Percentiles rank a stretch among this genome's conserved stretches.
Evolutionary conservation across 2,888 invertebrate genomes (phyloP).

Genomic region (Pharmacophagus antenor): DNA sequence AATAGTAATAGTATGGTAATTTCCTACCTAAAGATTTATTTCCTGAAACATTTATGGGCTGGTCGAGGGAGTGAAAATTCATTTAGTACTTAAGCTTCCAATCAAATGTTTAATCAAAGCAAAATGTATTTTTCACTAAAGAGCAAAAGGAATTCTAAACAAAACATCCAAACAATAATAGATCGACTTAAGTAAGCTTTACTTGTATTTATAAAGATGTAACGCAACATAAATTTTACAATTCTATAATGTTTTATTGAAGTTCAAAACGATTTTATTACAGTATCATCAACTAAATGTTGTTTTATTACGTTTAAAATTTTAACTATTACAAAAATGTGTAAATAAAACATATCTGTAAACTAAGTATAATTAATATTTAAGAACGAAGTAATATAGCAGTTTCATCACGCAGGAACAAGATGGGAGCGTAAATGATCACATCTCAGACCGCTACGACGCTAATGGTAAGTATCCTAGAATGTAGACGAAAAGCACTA

Average conservation of each 20-base stretch:
- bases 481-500: conserved; percentile 14
- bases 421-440: conserved; percentile 53
- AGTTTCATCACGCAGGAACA: conserved; percentile 51
- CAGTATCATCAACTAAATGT: no score
- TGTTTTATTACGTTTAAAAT: no score
- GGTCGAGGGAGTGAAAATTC: conserved; percentile 38
- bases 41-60: conserved; percentile 37
- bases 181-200: conserved; percentile 31
- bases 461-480: conserved; percentile 51
- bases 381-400: neutral
- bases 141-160: conserved; percentile 13
- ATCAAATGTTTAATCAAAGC: conserved; percentile 53
- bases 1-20: conserved; percentile 43
- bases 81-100: conserved; percentile 60
- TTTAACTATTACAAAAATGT: no score
- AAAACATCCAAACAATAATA: conserved; percentile 22
- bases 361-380: neutral
- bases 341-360: no score
- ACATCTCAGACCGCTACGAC: conserved; percentile 55
- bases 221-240: neutral
- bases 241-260: neutral
- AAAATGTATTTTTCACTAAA: conserved; percentile 42
- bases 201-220: conserved; percentile 3
- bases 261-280: neutral
- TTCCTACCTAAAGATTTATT: conserved; percentile 37